These are phyloP conservation scores for Uria aalge DNA, from an alignment of 2,113 vertebrate genomes.

Conservation along the genomic window DNA sequence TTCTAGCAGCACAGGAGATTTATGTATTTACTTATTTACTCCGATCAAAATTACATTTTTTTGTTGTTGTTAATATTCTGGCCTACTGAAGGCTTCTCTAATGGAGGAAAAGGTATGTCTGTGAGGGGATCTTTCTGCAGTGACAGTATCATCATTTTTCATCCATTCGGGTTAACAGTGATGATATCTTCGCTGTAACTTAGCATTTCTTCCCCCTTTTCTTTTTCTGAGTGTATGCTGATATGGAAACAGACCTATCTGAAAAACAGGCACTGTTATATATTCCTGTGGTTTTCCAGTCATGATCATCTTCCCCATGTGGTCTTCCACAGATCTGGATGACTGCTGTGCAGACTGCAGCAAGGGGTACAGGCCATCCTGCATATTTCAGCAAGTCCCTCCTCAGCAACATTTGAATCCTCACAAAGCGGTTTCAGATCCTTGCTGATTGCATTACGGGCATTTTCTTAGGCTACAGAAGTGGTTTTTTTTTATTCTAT, in stretches of 20 bases:
- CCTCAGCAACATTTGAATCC: neutral
- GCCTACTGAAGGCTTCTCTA: neutral
- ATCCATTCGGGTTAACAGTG: neutral
- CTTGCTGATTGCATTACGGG: neutral
- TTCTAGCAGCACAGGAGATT: neutral
- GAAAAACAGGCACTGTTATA: neutral
- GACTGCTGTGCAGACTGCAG: rapidly evolving
- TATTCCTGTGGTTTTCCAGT: neutral
- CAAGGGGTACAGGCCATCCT: neutral
- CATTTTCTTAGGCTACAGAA: neutral
- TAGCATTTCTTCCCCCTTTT: neutral
- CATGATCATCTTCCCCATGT: neutral
- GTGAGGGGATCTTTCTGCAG: neutral
- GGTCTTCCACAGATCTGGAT: neutral
- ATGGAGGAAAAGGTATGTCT: neutral
- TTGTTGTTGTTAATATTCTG: neutral
- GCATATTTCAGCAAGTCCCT: neutral
- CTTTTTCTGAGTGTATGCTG: neutral
- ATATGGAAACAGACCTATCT: neutral
- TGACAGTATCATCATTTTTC: neutral
- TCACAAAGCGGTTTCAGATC: rapidly evolving
- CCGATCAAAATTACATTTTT: neutral
- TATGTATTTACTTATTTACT: neutral
- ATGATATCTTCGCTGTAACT: neutral
- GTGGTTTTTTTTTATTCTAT: neutral